These are phyloP conservation scores for Ammodytes marinus DNA, from an alignment of 2,113 vertebrate species.

Conservation along the genomic window DNA sequence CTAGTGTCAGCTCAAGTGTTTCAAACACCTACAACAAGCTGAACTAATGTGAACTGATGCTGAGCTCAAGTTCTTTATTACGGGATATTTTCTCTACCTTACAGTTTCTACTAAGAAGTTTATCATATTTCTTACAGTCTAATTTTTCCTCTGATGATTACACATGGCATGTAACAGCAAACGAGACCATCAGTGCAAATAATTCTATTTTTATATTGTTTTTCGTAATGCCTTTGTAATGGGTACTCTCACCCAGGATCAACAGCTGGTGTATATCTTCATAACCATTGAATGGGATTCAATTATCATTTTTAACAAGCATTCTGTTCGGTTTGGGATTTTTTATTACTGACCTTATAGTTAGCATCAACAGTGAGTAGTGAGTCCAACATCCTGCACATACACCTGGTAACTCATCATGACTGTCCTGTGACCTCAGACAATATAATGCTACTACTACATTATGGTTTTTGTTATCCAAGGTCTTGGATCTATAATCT, in stretches of 20 bases:
- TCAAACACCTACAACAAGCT: conserved; percentile 29
- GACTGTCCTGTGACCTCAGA: conserved; percentile 10
- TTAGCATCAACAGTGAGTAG: not conserved
- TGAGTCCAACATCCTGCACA: conserved; percentile 1
- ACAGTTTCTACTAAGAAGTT: too few species aligned
- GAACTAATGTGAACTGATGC: not conserved
- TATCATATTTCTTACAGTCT: too few species aligned
- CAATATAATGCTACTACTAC: conserved; percentile 6
- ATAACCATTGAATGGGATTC: not conserved
- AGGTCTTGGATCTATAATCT: conserved; percentile 17
- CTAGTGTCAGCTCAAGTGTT: conserved; percentile 17
- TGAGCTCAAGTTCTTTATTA: not conserved
- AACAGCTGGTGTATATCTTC: not conserved
- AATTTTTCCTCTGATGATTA: too few species aligned
- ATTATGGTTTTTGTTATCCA: conserved; percentile 23
- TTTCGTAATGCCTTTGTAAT: too few species aligned
- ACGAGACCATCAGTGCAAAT: too few species aligned
- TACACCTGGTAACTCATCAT: conserved; percentile 2
- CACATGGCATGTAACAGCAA: too few species aligned
- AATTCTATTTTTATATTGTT: too few species aligned
- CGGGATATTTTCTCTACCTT: not conserved
- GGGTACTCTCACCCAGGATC: too few species aligned
- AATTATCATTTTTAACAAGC: not conserved
- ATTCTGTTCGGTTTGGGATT: not conserved
- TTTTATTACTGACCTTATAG: not conserved